Evolutionary conservation across 2,888 invertebrate species (phyloP), one percentile per base, ranked within the genome.

Genomic region (Zelleria hepariella): DNA sequence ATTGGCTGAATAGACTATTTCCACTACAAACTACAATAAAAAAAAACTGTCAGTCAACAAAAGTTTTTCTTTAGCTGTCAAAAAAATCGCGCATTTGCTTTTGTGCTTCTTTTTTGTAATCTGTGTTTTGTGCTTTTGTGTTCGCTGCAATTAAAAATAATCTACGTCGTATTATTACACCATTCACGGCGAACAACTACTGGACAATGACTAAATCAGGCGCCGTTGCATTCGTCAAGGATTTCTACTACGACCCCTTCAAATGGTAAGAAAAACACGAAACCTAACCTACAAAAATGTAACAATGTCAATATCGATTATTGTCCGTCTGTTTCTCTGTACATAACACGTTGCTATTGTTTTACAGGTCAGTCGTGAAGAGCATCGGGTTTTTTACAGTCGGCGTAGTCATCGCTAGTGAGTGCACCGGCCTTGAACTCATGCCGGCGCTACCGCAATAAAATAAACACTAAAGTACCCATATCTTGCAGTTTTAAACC

Each of bases 291-390:
- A 20, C 18, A 59, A 55, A 58, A 25, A 57, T n/a, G 18, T 55
- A 27, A 10, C 10, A 26, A n/a, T 15, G 23, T 47, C 23, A 58
- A 8, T 27, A 26, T 18, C 15, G 27, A 48, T 58, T 52, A 18
- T 48, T 47, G 23, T 53, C 18, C 6, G n/a, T n/a, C n/a, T 51
- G 26, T 51, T 27, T 42, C 47, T 58, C 48, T 62, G 48, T 51
- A 58, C 53, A 60, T 60, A 57, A 54, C 54, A 24, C 23, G 5
- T 53, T 4, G 20, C 8, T 52, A 51, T 81, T 73, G 74, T 77
- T 75, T 85, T 89, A 60, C 88, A 96, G 96, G 96, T 93, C 94
- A 69, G 72, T 95, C 49, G 91, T 95, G 57, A 96, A 96, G 86
- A 95, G 95, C 77, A 86, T 94, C 60, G 93, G 92, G n/a, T 86